Evolutionary conservation across 2,888 invertebrate genomes (phyloP), one percentile per base, ranked within the genome.

Genomic region (Acronicta psi): DNA sequence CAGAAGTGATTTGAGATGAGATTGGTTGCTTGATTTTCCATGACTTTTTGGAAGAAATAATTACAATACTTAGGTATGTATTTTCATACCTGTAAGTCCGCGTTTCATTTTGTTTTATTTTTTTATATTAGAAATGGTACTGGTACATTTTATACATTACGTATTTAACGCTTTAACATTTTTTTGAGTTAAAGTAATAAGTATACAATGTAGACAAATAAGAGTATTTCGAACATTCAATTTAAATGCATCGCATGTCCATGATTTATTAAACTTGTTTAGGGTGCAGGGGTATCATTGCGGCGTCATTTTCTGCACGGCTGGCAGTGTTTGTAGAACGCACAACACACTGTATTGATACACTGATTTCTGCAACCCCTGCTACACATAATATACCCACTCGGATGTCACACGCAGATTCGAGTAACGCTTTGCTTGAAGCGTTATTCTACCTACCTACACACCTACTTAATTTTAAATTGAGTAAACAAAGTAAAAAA

Each of bases 231-330:
- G 29, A 37, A 58, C 53, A 50, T 62, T 53, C 59, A 53, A 53
- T 59, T 62, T 59, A 56, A 62, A 59, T 54, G 56, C 56, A 47
- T 59, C 53, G 54, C 58, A 54, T 37, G 61, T 42, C 67, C 68
- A 69, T 71, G 71, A 79, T 75, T 65, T 73, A 68, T 72, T 66
- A 62, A 74, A 61, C 62, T 67, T 51, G 63, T 60, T 68, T 62
- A 77, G 85, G 81, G 84, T 75, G 83, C 73, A 74, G 75, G 80
- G 78, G 83, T 89, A 88, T 90, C 89, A 85, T 83, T 84, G 82
- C 85, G 76, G 81, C 74, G 79, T 81, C 81, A 83, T 84, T 86
- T 85, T 81, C 85, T 83, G 87, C 86, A 84, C 84, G 85, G 79
- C 66, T 72, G 85, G 65, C 70, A 65, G 59, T 90, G 87, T 90